Evolutionary conservation across 2,113 vertebrate species (phyloP), one percentile per base, ranked within the genome.

Genomic region (Lophius piscatorius): DNA sequence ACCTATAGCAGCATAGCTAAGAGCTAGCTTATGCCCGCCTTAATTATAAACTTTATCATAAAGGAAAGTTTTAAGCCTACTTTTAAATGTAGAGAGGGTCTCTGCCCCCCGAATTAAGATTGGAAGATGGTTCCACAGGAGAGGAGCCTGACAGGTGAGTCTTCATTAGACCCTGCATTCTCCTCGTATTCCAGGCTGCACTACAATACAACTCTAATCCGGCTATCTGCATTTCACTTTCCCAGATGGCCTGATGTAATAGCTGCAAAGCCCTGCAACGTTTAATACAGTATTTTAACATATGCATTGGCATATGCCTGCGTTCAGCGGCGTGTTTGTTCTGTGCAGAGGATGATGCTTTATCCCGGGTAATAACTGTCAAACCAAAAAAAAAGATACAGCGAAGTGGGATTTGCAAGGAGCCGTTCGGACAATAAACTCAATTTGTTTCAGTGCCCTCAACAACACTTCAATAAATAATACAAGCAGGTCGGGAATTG

Each of bases 391-490:
- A n/a, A n/a, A n/a, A n/a, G n/a, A 66, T 28, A 42, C 59, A 46
- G 40, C 33, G 68, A 54, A 42, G 46, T 34, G 22, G 42, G 36
- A 63, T 76, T 78, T 58, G 24, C 58, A 64, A 61, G 38, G 36
- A 50, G 41, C 38, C 35, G 70, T 70, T 80, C 63, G 56, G 64
- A 64, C 59, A 78, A 70, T 74, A 82, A 70, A 52, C 48, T 28
- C 42, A 64, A 70, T 61, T 33, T 78, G 66, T 64, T n/a, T 78
- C 63, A 62, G 48, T 56, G 44, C 50, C 65, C 69, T 66, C 44
- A 48, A 73, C 31, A 67, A 45, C 54, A 54, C 38, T 71, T 64
- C 40, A 64, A 73, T 84, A 70, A 80, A 71, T 84, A 86, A 73
- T 51, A 65, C 16, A 70, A 67, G 35, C 58, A 57, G 56, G 52